These are phyloP conservation scores for Heliothis virescens DNA, from an alignment of 1,140 invertebrate species.

Conservation along the genomic window DNA sequence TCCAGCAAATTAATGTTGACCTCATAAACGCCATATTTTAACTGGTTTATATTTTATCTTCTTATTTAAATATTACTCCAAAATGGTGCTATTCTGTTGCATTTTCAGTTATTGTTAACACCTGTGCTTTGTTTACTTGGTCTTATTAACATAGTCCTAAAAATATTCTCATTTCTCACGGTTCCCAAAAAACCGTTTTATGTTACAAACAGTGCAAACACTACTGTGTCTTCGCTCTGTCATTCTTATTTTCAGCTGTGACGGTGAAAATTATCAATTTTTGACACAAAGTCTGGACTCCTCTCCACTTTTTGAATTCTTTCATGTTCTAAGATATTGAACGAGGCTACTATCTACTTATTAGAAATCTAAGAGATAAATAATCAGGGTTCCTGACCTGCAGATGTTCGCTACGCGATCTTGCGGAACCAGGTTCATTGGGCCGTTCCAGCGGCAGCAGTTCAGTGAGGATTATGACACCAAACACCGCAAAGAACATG, in stretches of 20 bases:
- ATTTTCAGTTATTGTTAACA: no score
- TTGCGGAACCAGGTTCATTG: slow-evolving; percentile 69
- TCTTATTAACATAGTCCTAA: no score
- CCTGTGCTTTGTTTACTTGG: no score
- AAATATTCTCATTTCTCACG: no score
- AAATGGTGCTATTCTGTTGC: background rate
- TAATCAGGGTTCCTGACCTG: slow-evolving; percentile 79
- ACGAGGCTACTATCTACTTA: background rate
- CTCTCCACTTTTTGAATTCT: no score
- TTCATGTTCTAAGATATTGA: no score
- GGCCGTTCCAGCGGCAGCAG: slow-evolving; percentile 90
- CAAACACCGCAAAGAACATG: slow-evolving; percentile 95
- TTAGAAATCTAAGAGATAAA: background rate
- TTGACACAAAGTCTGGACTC: no score
- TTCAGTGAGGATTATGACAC: slow-evolving; percentile 93
- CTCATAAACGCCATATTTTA: background rate
- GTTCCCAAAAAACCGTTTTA: no score
- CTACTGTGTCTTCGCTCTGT: no score
- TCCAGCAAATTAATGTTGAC: background rate
- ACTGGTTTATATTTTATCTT: background rate
- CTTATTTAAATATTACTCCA: background rate
- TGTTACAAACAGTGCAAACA: no score
- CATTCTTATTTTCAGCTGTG: no score
- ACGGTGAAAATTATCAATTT: no score
- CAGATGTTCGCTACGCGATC: slow-evolving; percentile 86